phyloP scores from a whole-genome alignment of 2,797 vertebrate species.

The Tokudaia tokunoshimensis region DNA sequence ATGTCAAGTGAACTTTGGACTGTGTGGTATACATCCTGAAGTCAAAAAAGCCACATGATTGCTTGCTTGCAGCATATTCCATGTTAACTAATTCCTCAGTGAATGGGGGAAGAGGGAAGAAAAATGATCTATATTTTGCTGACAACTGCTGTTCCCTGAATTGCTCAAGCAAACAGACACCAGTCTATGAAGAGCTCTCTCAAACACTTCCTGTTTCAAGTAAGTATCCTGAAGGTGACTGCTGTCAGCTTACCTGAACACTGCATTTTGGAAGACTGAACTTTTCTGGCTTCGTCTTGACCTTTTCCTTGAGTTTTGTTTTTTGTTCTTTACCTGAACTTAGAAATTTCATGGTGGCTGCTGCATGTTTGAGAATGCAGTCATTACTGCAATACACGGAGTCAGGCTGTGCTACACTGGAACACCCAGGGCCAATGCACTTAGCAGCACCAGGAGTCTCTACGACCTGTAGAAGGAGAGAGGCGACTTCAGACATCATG shows the following conservation, averaged over 20 bases:
- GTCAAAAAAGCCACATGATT: background rate
- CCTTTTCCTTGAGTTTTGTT: slow-evolving; percentile 90
- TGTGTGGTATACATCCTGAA: background rate
- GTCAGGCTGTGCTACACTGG: slow-evolving; percentile 92
- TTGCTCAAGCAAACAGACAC: background rate
- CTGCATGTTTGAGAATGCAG: slow-evolving; percentile 97
- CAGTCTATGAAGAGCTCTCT: background rate
- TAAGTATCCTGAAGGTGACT: background rate
- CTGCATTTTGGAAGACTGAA: slow-evolving; percentile 85
- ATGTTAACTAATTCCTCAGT: background rate
- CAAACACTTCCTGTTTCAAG: background rate
- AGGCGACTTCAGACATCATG: background rate
- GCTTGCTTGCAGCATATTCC: background rate
- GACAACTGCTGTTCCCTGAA: background rate
- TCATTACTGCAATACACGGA: slow-evolving; percentile 97
- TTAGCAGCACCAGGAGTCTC: slow-evolving; percentile 88
- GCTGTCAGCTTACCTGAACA: slow-evolving; percentile 89
- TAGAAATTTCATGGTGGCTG: slow-evolving; percentile 94
- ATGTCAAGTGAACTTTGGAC: background rate
- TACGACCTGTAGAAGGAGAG: slow-evolving; percentile 77
- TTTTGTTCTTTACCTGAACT: slow-evolving; percentile 92
- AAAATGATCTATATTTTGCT: too few relatives aligned
- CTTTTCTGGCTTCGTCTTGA: slow-evolving; percentile 90
- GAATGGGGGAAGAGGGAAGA: background rate
- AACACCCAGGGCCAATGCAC: slow-evolving; percentile 96